Percentiles rank a stretch among this genome's conserved stretches.
phyloP scores from a whole-genome alignment of 1,140 invertebrate genomes.

The Polypedilum pembai region DNA sequence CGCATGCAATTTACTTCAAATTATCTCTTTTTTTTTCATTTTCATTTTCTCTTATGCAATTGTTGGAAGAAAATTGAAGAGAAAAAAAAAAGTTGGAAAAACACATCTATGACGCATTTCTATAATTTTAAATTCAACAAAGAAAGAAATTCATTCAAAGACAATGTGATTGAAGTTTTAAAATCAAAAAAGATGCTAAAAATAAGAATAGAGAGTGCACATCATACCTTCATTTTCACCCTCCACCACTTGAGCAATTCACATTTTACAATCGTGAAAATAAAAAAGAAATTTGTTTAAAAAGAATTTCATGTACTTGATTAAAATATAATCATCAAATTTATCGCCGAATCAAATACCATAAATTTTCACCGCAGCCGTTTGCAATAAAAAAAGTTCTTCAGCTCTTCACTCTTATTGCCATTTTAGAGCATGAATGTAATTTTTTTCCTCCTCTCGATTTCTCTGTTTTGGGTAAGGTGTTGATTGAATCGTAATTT shows the following conservation, averaged over 20 bases:
- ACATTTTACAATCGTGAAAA: slow-evolving; percentile 9
- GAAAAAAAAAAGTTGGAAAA: too few species aligned
- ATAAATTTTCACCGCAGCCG: slow-evolving; percentile 22
- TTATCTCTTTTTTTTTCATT: neutral
- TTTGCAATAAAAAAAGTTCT: slow-evolving; percentile 23
- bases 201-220: too few species aligned
- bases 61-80: too few species aligned
- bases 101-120: too few species aligned
- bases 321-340: slow-evolving; percentile 27
- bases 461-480: neutral
- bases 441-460: neutral
- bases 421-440: neutral
- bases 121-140: too few species aligned
- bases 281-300: neutral
- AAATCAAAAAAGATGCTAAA: too few species aligned
- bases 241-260: too few species aligned
- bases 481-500: slow-evolving; percentile 18
- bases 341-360: slow-evolving; percentile 21
- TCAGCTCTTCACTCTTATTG: neutral
- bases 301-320: slow-evolving; percentile 21
- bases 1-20: slow-evolving; percentile 5
- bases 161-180: too few species aligned
- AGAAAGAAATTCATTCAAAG: too few species aligned
- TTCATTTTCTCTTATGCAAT: too few species aligned
- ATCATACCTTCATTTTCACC: too few species aligned